Conservation (phyloP, 2,797 vertebrate species). For the Hippopotamyrus pictus region DNA sequence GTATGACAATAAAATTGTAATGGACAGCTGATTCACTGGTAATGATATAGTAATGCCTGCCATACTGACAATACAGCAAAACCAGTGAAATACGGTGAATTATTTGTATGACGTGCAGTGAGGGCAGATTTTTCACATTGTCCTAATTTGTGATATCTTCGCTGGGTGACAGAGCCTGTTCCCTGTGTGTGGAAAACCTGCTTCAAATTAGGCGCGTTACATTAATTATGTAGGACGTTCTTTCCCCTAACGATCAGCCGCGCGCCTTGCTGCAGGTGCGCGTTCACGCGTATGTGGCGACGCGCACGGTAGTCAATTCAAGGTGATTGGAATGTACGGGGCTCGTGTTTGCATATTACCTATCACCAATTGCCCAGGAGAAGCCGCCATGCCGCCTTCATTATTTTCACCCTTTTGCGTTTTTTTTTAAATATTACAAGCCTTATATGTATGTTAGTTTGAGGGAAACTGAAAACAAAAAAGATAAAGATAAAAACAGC, state of each 20-base stretch:
- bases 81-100: not conserved
- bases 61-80: not conserved
- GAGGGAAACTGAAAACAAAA: not conserved
- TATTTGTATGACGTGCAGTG: not conserved
- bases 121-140: not conserved
- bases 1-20: slow-evolving; percentile 3
- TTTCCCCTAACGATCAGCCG: not conserved
- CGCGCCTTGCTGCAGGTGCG: not conserved
- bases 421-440: not conserved
- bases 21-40: not conserved
- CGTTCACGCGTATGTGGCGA: not conserved
- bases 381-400: not conserved
- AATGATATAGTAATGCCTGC: not conserved
- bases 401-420: not conserved
- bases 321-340: not conserved
- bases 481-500: not conserved
- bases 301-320: not conserved
- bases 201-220: not conserved
- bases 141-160: not conserved
- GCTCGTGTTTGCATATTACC: not conserved
- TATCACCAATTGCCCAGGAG: not conserved
- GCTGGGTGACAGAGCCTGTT: not conserved
- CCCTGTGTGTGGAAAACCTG: not conserved
- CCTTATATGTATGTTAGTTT: not conserved
- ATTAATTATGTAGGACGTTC: slow-evolving; percentile 7